Conservation (phyloP, 2,888 invertebrate genomes). For the Smittia sp. region DNA sequence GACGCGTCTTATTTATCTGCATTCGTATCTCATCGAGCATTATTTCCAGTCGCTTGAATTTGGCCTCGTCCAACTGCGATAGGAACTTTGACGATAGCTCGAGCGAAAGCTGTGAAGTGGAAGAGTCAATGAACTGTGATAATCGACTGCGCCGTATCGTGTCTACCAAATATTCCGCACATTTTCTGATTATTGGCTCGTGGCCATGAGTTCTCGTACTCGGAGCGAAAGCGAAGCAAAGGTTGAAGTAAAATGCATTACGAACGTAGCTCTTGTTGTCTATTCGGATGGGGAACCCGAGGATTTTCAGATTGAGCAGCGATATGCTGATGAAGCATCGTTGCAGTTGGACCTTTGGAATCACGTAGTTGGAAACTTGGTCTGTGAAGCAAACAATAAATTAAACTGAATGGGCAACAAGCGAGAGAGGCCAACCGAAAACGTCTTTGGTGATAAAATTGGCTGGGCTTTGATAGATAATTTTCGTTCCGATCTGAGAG, state of each 20-base stretch:
- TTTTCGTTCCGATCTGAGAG: constrained; percentile 25
- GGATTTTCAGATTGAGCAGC: constrained; percentile 70
- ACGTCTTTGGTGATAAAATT: constrained; percentile 27
- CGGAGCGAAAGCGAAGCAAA: constrained; percentile 78
- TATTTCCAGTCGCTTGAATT: constrained; percentile 61
- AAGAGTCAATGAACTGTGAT: constrained; percentile 2
- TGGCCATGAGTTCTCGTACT: constrained; percentile 74
- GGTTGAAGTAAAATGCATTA: constrained; percentile 79
- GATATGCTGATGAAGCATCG: constrained; percentile 76
- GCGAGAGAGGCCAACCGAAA: constrained; percentile 14
- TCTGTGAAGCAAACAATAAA: neutral
- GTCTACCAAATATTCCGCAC: constrained; percentile 70
- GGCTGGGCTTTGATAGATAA: constrained; percentile 20
- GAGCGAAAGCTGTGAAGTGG: constrained; percentile 59
- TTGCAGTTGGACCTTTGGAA: constrained; percentile 78
- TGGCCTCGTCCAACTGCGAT: constrained; percentile 61
- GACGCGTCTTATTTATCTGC: constrained; percentile 67
- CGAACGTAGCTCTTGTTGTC: constrained; percentile 75
- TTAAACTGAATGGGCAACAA: neutral
- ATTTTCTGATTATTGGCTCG: constrained; percentile 76
- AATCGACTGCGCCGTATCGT: neutral
- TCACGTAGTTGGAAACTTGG: constrained; percentile 59
- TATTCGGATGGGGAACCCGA: constrained; percentile 76
- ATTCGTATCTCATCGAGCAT: constrained; percentile 64
- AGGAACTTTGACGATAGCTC: constrained; percentile 73